These are phyloP conservation scores for Micrasema minimum DNA, from an alignment of 1,140 invertebrate species.

Conservation along the genomic window DNA sequence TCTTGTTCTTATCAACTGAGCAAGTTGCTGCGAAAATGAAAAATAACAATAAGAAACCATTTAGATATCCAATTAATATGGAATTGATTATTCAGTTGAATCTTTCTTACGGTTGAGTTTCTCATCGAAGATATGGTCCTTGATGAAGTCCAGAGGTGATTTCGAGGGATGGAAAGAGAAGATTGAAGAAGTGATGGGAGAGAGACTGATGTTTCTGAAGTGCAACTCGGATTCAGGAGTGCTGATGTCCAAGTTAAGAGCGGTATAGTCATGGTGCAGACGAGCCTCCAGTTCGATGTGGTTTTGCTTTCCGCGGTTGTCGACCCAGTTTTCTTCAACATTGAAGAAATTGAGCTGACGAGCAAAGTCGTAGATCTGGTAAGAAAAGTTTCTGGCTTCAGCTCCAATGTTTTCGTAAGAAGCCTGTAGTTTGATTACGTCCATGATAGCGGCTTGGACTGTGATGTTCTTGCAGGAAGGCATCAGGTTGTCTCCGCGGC, in stretches of 20 bases:
- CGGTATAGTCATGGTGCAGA: slow-evolving; percentile 58
- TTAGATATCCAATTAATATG: no score
- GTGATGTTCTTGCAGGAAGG: slow-evolving; percentile 68
- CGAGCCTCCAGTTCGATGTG: slow-evolving; percentile 63
- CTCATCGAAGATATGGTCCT: slow-evolving; percentile 56
- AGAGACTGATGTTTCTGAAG: slow-evolving; percentile 60
- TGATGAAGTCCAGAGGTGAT: slow-evolving; percentile 57
- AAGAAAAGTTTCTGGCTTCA: slow-evolving; percentile 54
- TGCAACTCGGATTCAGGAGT: slow-evolving; percentile 59
- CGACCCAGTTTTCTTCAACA: slow-evolving; percentile 57
- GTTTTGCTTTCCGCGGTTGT: slow-evolving; percentile 56
- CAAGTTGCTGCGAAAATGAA: slow-evolving; percentile 68
- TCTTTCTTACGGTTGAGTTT: slow-evolving; percentile 66
- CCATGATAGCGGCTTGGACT: slow-evolving; percentile 62
- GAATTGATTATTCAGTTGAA: no score
- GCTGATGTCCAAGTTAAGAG: slow-evolving; percentile 60
- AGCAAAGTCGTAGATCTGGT: slow-evolving; percentile 57
- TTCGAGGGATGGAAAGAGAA: slow-evolving; percentile 62
- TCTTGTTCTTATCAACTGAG: slow-evolving; percentile 66
- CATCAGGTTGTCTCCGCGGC: slow-evolving; percentile 66
- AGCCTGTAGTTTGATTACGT: slow-evolving; percentile 62
- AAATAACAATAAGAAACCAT: slow-evolving; percentile 53
- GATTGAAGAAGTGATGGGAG: slow-evolving; percentile 44
- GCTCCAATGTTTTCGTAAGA: slow-evolving; percentile 64
- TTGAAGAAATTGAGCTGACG: slow-evolving; percentile 57